Evolutionary conservation across 2,888 invertebrate species (phyloP), one percentile per base, ranked within the genome.

Genomic region (Protodeltote pygarga): DNA sequence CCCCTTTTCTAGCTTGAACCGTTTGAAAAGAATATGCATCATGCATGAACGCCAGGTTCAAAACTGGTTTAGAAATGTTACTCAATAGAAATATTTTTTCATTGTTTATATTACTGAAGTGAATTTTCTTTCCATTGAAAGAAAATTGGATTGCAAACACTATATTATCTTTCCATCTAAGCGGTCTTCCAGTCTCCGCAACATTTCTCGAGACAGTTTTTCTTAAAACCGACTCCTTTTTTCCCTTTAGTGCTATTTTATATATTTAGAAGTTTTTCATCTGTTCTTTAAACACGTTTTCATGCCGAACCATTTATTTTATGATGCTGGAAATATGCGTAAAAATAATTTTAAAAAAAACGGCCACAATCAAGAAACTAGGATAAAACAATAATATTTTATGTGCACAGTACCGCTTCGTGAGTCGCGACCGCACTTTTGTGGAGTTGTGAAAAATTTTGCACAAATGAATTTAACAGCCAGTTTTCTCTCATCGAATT

Each of bases 131-230:
- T 28, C 24, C n/a, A 40, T 31, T 38, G 25, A 28, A 54, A 57
- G 29, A 46, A 49, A 52, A 41, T 67, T 53, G 50, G 39, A 53
- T 42, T 27, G 27, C 28, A 29, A 38, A 33, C 41, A 34, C 24
- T 45, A 25, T 54, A 61, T 66, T 62, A 42, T 66, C 39, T 51
- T 57, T 48, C 45, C 39, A 57, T 64, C 32, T 42, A 21, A 47
- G 38, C n/a, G 28, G 14, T 49, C 6, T 35, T 35, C 10, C n/a
- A 8, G 6, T 40, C 28, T 19, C 27, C 21, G 17, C 28, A 25
- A 46, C 19, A 32, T 37, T 61, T 61, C 61, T 37, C 24, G 21
- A 6, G 10, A 13, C 19, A 16, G 29, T 29, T 49, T 41, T 49
- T 34, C 27, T 27, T 8, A 32, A 21, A 32, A 5, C n/a, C n/a